Base-by-base conservation (phyloP, 2,888 invertebrate species). In the Sinohyriopsis cumingii region DNA sequence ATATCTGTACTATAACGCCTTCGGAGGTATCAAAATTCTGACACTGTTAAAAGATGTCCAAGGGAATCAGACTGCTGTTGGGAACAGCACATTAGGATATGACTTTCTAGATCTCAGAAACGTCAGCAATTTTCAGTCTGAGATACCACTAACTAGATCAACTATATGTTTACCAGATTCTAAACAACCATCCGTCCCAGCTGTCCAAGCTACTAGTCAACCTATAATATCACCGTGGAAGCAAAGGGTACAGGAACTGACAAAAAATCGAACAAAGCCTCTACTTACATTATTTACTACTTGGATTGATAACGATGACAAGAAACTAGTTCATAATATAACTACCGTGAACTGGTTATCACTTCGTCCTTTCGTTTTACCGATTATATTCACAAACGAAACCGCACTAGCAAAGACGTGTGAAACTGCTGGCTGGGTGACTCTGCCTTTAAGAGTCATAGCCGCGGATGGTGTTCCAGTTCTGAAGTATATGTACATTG, bases 401-500 rank as follows among this genome's bases (percentile, higher is more conserved):
- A 68, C 67, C 1, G 67, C 66, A 12, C 70, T 83, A 18, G 74
- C 71, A 5, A 67, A 72, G 6, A 62, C 75, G 45, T 77, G 76
- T n/a, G n/a, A 33, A 12, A 28, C 59, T 45, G 59, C 54, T 24
- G 85, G 85, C n/a, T 84, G 82, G 80, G 69, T 74, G 28, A 73
- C 75, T 1, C 67, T 82, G 55, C 82, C 81, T 22, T 68, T 83
- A 9, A 68, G 68, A 53, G 69, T 68, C 2, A 75, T 72, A n/a
- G 76, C 81, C 9, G 79, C 81, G 4, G 76, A 73, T 55, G 81
- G 82, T 2, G 76, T 81, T 62, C 87, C 87, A 1, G 76, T 87
- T n/a, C 63, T 87, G 25, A 83, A 84, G 66, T 74, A 82, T 60
- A 86, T 87, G 87, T 87, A 81, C 63, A 65, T 73, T 25, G 81